Evolutionary conservation across 2,797 vertebrate species (phyloP), one percentile per base, ranked within the genome.

Genomic region (Eulemur rubriventer): DNA sequence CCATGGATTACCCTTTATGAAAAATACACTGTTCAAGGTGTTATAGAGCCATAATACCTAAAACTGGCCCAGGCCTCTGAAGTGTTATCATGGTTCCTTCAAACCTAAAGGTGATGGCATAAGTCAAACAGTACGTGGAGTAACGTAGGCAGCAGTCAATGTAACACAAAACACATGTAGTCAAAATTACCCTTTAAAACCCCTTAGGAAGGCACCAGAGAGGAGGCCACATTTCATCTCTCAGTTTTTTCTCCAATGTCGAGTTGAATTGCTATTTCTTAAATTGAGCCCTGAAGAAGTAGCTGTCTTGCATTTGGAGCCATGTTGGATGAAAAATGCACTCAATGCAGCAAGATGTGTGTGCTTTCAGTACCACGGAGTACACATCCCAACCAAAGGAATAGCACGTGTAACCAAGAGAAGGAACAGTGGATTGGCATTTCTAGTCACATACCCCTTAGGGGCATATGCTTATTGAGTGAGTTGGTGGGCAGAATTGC

Each of bases 121-220:
- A 85, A 88, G 48, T 63, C 50, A 75, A 33, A 69, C 46, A 35
- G 35, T 81, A 6, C 14, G 43, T 48, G 11, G 35, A 82, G 4
- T 50, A 78, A 38, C 16, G 17, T 30, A 75, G 70, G 26, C 41
- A 59, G 22, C 18, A 18, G n/a, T 26, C 65, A 38, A 20, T 4
- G 4, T 33, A 79, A 82, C n/a, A 4, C 48, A 78, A 72, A 73
- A 90, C 35, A 43, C 46, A n/a, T 3, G 18, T 20, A 65, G 43
- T 70, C 79, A 89, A 35, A 61, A 82, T 79, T 55, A 67, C 24
- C 83, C 24, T 75, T 96, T 75, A 48, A 91, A 91, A 76, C 16
- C 50, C n/a, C 41, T 59, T 28, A 76, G 33, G 76, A 92, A 78
- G 50, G 52, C 38, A 75, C 46, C 85, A 83, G 55, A 89, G 79